Percentiles rank a stretch among this genome's conserved stretches.
These are phyloP conservation scores for Drosophila quadrilineata DNA, from an alignment of 1,140 invertebrate species.

Conservation along the genomic window DNA sequence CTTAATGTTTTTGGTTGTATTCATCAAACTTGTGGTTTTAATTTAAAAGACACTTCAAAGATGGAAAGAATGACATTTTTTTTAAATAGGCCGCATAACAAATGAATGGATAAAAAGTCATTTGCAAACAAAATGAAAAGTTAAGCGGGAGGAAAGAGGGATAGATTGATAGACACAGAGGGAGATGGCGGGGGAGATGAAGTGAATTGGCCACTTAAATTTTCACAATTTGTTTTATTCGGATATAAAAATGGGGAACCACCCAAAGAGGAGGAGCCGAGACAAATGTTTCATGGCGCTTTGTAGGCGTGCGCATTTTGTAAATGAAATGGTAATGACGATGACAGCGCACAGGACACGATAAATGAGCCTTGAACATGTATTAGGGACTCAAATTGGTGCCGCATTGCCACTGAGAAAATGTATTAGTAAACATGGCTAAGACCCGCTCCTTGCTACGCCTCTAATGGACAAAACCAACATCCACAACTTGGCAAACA, in stretches of 20 bases:
- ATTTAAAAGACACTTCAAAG: constrained; percentile 3
- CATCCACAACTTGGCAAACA: constrained; percentile 14
- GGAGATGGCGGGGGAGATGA: neutral
- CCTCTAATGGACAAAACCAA: constrained; percentile 22
- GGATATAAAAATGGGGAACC: constrained; percentile 31
- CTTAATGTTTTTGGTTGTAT: too few relatives aligned
- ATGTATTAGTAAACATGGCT: constrained; percentile 32
- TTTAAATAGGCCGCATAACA: constrained; percentile 64
- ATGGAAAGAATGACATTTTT: constrained; percentile 45
- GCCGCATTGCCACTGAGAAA: constrained; percentile 5
- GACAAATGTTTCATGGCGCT: constrained; percentile 62
- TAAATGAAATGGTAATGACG: constrained; percentile 61
- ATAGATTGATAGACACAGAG: neutral
- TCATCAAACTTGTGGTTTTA: too few relatives aligned
- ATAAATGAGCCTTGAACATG: constrained; percentile 31
- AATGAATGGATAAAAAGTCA: constrained; percentile 60
- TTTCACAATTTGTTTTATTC: constrained; percentile 70
- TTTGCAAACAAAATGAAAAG: constrained; percentile 43
- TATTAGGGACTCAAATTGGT: neutral
- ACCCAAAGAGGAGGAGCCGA: constrained; percentile 16
- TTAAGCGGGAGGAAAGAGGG: neutral
- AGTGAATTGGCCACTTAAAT: constrained; percentile 52
- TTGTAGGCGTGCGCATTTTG: constrained; percentile 45
- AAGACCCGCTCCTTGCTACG: neutral
- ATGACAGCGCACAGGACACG: constrained; percentile 32